These are phyloP conservation scores for Notospermus geniculatus DNA, from an alignment of 1,140 invertebrate species.

Conservation along the genomic window DNA sequence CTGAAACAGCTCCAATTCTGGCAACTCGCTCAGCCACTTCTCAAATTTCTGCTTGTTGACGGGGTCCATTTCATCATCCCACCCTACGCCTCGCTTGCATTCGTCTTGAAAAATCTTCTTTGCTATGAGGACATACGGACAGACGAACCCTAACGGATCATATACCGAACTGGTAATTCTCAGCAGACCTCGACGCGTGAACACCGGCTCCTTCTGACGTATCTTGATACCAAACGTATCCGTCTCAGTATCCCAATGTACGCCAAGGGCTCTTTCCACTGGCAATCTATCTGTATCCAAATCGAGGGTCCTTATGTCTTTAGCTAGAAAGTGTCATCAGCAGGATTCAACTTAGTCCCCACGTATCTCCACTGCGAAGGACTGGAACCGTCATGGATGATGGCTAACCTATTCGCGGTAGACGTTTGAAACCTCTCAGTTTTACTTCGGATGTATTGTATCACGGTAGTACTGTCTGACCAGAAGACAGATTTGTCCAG, in stretches of 20 bases:
- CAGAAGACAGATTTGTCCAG: conserved; percentile 4
- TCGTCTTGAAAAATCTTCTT: conserved; percentile 21
- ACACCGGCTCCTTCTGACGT: background rate
- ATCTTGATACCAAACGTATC: conserved; percentile 11
- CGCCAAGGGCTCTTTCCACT: too few relatives aligned
- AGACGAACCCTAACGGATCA: conserved; percentile 22
- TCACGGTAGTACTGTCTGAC: conserved; percentile 14
- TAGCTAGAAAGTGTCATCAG: conserved; percentile 10
- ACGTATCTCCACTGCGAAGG: conserved; percentile 4
- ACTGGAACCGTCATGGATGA: background rate
- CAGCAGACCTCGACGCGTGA: conserved; percentile 13
- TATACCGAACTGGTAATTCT: conserved; percentile 13
- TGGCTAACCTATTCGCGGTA: conserved; percentile 2
- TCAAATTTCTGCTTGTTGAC: background rate
- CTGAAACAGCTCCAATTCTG: background rate
- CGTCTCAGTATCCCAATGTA: too few relatives aligned
- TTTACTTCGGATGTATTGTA: conserved; percentile 12
- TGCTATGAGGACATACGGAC: conserved; percentile 12
- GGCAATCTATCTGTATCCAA: too few relatives aligned
- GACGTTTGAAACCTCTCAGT: conserved; percentile 1
- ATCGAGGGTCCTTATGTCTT: too few relatives aligned
- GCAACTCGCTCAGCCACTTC: conserved; percentile 10
- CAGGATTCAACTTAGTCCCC: conserved; percentile 4
- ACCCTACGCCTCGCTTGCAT: conserved; percentile 5
- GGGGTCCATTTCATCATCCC: conserved; percentile 21